Conservation (phyloP, 2,888 invertebrate species). For the Idaea biselata region DNA sequence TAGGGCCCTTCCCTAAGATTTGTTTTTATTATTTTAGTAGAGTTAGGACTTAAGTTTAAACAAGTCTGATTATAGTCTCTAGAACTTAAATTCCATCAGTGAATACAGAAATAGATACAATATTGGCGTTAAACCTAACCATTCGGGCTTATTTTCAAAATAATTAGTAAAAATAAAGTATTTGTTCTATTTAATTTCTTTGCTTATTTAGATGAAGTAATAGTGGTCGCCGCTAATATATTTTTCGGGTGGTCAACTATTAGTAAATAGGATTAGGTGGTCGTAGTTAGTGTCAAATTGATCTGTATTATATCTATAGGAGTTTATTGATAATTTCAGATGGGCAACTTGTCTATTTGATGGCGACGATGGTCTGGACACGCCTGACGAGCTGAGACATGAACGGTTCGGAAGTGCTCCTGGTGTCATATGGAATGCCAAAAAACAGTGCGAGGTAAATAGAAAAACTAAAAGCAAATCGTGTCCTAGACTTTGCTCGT, state of each 20-base stretch:
- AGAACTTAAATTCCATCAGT: not conserved
- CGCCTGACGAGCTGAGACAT: constrained; percentile 80
- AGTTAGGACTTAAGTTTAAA: not conserved
- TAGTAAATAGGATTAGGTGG: too few species aligned
- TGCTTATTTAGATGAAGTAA: too few species aligned
- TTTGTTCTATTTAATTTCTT: too few species aligned
- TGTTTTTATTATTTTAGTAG: not conserved
- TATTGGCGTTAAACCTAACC: not conserved
- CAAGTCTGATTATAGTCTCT: not conserved
- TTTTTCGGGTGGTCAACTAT: too few species aligned
- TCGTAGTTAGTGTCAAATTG: too few species aligned
- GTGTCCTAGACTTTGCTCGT: not conserved
- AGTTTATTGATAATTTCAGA: constrained; percentile 45
- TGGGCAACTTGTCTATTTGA: constrained; percentile 85
- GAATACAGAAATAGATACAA: not conserved
- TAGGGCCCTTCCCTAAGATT: too few species aligned
- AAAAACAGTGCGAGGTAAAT: constrained; percentile 85
- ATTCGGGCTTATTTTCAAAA: not conserved
- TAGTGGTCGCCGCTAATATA: too few species aligned
- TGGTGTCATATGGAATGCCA: constrained; percentile 85
- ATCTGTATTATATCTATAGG: too few species aligned
- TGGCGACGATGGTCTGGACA: constrained; percentile 60
- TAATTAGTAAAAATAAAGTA: not conserved
- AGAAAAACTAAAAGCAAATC: not conserved
- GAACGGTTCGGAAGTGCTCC: constrained; percentile 83